Conservation (phyloP, 2,888 invertebrate species). For the Apomyelois bistriatella region DNA sequence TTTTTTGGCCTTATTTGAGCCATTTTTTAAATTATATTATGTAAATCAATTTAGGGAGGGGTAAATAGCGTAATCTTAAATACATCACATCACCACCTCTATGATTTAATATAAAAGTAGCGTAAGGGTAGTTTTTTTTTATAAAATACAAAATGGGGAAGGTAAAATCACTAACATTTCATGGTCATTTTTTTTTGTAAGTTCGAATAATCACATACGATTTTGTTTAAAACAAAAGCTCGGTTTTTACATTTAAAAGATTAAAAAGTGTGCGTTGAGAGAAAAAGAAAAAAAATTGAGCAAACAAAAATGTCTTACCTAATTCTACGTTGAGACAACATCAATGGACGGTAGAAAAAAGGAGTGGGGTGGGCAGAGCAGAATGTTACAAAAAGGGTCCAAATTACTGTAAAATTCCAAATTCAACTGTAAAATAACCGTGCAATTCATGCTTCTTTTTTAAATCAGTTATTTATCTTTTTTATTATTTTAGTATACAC, state of each 20-base stretch:
- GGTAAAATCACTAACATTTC: slow-evolving; percentile 62
- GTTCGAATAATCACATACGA: slow-evolving; percentile 55
- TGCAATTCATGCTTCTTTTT: background rate
- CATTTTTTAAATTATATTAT: background rate
- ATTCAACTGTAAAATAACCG: background rate
- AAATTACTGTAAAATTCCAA: background rate
- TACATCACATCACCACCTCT: slow-evolving; percentile 44
- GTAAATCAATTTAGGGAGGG: slow-evolving; percentile 17
- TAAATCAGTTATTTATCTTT: slow-evolving; percentile 4
- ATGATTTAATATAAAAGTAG: slow-evolving; percentile 43
- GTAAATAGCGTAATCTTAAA: slow-evolving; percentile 38
- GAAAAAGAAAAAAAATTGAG: slow-evolving; percentile 20
- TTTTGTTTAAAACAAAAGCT: slow-evolving; percentile 46
- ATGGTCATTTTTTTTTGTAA: slow-evolving; percentile 54
- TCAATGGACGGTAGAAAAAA: slow-evolving; percentile 73
- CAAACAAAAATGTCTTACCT: slow-evolving; percentile 29
- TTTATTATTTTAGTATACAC: slow-evolving; percentile 14
- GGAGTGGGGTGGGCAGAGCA: slow-evolving; percentile 20
- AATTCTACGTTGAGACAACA: slow-evolving; percentile 59
- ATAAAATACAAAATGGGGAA: slow-evolving; percentile 51
- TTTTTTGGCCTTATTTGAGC: background rate
- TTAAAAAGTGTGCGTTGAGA: slow-evolving; percentile 36
- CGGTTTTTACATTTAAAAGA: slow-evolving; percentile 28
- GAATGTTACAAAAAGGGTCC: background rate
- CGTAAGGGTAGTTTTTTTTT: slow-evolving; percentile 38